A percentile compares a stretch with the other conserved stretches of the same genome.
phyloP scores from a whole-genome alignment of 2,797 vertebrate genomes.

The Darevskia nairensis region DNA sequence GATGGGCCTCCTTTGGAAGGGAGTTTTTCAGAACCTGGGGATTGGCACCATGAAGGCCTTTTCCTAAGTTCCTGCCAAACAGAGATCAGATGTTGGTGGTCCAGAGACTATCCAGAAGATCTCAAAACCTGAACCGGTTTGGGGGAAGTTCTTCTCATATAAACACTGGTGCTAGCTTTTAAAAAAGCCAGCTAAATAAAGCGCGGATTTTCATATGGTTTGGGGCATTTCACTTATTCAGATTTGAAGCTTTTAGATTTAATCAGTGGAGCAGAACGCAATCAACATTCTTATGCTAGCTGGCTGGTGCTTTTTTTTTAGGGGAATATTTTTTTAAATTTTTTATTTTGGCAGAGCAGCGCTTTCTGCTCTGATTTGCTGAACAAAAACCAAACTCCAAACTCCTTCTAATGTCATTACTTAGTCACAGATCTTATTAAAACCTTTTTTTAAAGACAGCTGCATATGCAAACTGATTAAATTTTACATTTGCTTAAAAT shows the following conservation, averaged over 20 bases:
- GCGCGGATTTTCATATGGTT: background rate
- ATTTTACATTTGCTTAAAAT: slow-evolving; percentile 73
- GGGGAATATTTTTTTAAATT: background rate
- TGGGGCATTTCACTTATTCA: background rate
- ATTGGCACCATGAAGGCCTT: background rate
- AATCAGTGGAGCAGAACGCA: slow-evolving; percentile 14
- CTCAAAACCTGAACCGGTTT: background rate
- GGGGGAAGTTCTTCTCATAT: background rate
- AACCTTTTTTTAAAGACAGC: slow-evolving; percentile 59
- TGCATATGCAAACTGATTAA: slow-evolving; percentile 58
- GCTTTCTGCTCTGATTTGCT: slow-evolving; percentile 39
- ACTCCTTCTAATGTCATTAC: slow-evolving; percentile 41
- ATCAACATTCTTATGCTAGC: slow-evolving; percentile 23
- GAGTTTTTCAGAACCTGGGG: background rate
- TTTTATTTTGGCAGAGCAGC: background rate
- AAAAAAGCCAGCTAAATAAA: background rate
- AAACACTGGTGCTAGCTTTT: background rate
- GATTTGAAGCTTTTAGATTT: slow-evolving; percentile 16
- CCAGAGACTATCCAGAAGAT: background rate
- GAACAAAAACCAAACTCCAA: slow-evolving; percentile 34
- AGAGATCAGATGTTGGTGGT: background rate
- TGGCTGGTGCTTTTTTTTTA: slow-evolving; percentile 31
- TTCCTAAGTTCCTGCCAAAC: background rate
- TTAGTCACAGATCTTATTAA: slow-evolving; percentile 65
- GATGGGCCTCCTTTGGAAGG: background rate